These are phyloP conservation scores for Isaurus tuberculatus DNA, from an alignment of 92 coral and sea anemone species.

Conservation along the genomic window DNA sequence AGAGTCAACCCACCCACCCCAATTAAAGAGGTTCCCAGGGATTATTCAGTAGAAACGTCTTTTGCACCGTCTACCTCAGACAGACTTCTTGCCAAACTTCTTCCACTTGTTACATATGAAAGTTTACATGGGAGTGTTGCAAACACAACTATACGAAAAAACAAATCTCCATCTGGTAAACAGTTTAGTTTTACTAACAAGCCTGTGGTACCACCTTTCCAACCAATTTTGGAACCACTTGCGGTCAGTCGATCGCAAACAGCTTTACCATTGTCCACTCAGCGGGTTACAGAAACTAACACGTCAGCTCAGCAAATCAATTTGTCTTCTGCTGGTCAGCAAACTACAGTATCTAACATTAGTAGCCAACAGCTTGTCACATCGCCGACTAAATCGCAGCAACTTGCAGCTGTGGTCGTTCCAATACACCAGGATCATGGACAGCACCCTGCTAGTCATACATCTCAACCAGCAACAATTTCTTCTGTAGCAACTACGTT, in stretches of 20 bases:
- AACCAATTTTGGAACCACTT: slow-evolving; percentile 26
- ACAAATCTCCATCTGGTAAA: neutral
- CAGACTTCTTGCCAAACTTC: slow-evolving; percentile 28
- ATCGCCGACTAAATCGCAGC: neutral
- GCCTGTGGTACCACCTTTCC: neutral
- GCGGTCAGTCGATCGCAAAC: neutral
- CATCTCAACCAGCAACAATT: neutral
- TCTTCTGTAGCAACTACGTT: neutral
- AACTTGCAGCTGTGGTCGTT: neutral
- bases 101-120: slow-evolving; percentile 35
- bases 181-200: neutral
- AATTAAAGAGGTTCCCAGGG: slow-evolving; percentile 23
- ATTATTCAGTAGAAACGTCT: neutral
- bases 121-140: slow-evolving; percentile 30
- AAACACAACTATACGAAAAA: neutral
- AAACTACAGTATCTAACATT: neutral
- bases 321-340: neutral
- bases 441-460: neutral
- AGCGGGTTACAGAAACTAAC: neutral
- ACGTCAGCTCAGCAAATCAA: neutral
- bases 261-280: neutral
- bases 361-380: neutral
- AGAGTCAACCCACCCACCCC: slow-evolving; percentile 37
- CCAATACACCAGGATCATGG: neutral
- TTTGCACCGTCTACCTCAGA: slow-evolving; percentile 13